Base-by-base conservation (phyloP, 2,113 vertebrate genomes). In the Hiodon alosoides region DNA sequence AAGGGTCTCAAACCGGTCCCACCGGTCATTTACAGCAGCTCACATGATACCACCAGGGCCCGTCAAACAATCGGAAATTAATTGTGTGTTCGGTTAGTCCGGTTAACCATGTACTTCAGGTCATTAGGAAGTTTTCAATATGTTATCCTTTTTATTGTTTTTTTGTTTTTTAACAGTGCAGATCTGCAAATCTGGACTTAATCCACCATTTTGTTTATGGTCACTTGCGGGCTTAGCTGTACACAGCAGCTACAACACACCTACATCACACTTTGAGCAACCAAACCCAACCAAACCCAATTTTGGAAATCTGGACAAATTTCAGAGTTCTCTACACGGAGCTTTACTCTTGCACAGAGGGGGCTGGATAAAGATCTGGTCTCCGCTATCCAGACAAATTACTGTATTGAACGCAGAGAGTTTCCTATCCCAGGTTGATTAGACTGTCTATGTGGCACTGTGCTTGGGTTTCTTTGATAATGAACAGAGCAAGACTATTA, bases 81-180 rank as follows among this genome's bases (percentile, higher is more conserved):
- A 31, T 31, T 31, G 31, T 31, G 31, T 31, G 31, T 31, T 2
- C 31, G 31, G 31, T 31, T 31, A 31, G 31, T 31, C 31, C 31
- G 31, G 31, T 31, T 31, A 31, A 31, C 31, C 31, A 31, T 31
- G 31, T 31, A 31, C 31, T 31, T 31, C 31, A 31, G 31, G 31
- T 31, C 31, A 31, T 31, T 31, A n/a, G n/a, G n/a, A n/a, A n/a
- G n/a, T n/a, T n/a, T n/a, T n/a, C n/a, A n/a, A n/a, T n/a, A n/a
- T 59, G 57, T 7, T 59, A 11, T 13, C 14, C 8, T 59, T 59
- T 13, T 59, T 13, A 59, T 8, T 13, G 8, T 59, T 71, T 59
- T 59, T 59, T 71, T 57, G 17, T 59, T 16, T 60, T 60, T 71
- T 54, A 71, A 60, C 57, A 59, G 53, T 71, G 69, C 69, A 71